A percentile compares a stretch with the other conserved stretches of the same genome.
Evolutionary conservation across 2,888 invertebrate genomes (phyloP).

Genomic region (Lymantria dispar): DNA sequence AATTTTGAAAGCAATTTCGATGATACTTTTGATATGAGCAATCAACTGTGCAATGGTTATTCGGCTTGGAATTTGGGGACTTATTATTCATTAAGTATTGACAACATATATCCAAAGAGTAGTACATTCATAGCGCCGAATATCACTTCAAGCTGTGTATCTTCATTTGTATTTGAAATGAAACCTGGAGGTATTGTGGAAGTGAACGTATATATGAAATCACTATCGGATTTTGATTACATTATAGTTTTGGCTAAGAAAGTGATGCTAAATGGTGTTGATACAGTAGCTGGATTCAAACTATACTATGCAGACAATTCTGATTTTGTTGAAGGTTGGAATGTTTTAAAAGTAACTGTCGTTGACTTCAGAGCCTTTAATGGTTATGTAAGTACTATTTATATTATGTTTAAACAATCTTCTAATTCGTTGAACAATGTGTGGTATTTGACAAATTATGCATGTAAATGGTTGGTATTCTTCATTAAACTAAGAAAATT

Average conservation of each 20-base stretch:
- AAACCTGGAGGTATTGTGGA: slow-evolving; percentile 39
- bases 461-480: too few relatives aligned
- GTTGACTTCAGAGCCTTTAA: slow-evolving; percentile 31
- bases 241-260: slow-evolving; percentile 42
- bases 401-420: too few relatives aligned
- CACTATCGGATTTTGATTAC: slow-evolving; percentile 32
- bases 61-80: slow-evolving; percentile 40
- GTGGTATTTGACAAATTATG: too few relatives aligned
- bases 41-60: slow-evolving; percentile 34
- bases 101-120: slow-evolving; percentile 33
- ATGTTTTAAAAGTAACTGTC: slow-evolving; percentile 30
- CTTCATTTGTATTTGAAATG: slow-evolving; percentile 43
- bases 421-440: too few relatives aligned
- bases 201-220: slow-evolving; percentile 41
- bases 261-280: slow-evolving; percentile 21
- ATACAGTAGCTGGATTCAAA: slow-evolving; percentile 37
- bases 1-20: slow-evolving; percentile 42
- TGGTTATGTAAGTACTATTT: slow-evolving; percentile 40
- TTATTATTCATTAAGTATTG: slow-evolving; percentile 34
- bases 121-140: slow-evolving; percentile 40
- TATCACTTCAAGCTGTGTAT: slow-evolving; percentile 38
- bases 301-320: slow-evolving; percentile 33
- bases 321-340: slow-evolving; percentile 39
- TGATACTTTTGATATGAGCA: slow-evolving; percentile 29
- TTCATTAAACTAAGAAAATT: too few relatives aligned